A percentile compares a stretch with the other conserved stretches of the same genome.
Evolutionary conservation across 2,113 vertebrate species (phyloP).

Genomic region (Pelecanus crispus): DNA sequence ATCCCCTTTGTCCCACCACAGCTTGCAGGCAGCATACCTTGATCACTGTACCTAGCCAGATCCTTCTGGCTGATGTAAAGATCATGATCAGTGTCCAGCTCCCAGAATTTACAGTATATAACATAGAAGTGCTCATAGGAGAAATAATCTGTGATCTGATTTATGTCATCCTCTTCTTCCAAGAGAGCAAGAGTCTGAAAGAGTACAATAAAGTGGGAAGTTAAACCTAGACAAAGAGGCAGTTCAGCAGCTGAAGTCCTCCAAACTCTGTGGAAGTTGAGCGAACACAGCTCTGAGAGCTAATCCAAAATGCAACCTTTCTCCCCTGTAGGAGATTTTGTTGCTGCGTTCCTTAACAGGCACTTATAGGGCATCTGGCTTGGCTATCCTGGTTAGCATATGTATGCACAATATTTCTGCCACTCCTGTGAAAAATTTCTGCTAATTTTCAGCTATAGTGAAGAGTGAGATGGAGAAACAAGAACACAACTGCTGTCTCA

Average conservation of each 20-base stretch:
- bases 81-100: constrained; percentile 97
- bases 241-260: not conserved
- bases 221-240: not conserved
- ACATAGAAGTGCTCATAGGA: constrained; percentile 99
- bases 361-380: not conserved
- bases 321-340: not conserved
- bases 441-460: not conserved
- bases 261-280: not conserved
- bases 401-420: not conserved
- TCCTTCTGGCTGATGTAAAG: constrained; percentile 95
- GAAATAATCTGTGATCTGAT: constrained; percentile 99
- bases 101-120: constrained; percentile 99
- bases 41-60: constrained; percentile 92
- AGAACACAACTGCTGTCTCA: not conserved
- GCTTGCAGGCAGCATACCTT: constrained; percentile 75
- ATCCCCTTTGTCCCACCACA: not conserved
- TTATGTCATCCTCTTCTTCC: constrained; percentile 98
- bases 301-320: not conserved
- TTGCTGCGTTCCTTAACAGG: not conserved
- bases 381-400: not conserved
- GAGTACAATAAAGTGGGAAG: not conserved
- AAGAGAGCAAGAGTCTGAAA: constrained; percentile 91
- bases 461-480: not conserved
- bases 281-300: not conserved
- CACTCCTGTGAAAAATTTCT: not conserved